Base-by-base conservation (phyloP, 2,888 invertebrate species). In the Psylliodes chrysocephalus region DNA sequence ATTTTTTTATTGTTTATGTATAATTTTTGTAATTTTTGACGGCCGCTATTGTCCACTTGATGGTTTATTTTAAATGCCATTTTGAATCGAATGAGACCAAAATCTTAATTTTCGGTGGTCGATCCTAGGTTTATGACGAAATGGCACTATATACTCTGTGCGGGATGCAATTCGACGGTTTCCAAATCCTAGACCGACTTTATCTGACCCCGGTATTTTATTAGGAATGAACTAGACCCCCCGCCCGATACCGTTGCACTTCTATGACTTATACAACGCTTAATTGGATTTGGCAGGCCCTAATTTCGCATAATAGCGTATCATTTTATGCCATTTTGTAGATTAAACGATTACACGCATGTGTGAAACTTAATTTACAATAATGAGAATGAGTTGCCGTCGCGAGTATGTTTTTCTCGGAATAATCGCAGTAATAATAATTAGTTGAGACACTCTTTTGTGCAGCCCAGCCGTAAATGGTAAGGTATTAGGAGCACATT, bases 221-320 rank as follows among this genome's bases (percentile, higher is more conserved):
- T n/a, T 22, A 40, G 40, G 12, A 40, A n/a, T 40, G 2, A 12
- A n/a, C 12, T 40, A 40, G 40, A n/a, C 40, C 40, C 12, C 40
- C 12, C 14, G 38, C 14, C 40, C 17, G 12, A 6, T 7, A 1
- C 40, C 14, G 6, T 12, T 1, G 40, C 40, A 40, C 40, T 40
- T 18, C 44, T 19, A 10, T 46, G 10, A 47, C 57, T 35, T 44
- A 42, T 33, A 54, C 63, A 40, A 40, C 19, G 22, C 28, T 42
- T 56, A 55, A 64, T 60, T 60, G 64, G 64, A 64, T 60, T 64
- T 64, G 52, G 60, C 60, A 40, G 51, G 49, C 53, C 60, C 60
- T 64, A 64, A 64, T 64, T 63, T 52, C 63, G 44, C 33, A 57
- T 63, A 64, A 64, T 64, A 64, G 51, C 64, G 60, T 60, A 64